Conservation (phyloP, 2,797 vertebrate species). For the Ibycter americanus region DNA sequence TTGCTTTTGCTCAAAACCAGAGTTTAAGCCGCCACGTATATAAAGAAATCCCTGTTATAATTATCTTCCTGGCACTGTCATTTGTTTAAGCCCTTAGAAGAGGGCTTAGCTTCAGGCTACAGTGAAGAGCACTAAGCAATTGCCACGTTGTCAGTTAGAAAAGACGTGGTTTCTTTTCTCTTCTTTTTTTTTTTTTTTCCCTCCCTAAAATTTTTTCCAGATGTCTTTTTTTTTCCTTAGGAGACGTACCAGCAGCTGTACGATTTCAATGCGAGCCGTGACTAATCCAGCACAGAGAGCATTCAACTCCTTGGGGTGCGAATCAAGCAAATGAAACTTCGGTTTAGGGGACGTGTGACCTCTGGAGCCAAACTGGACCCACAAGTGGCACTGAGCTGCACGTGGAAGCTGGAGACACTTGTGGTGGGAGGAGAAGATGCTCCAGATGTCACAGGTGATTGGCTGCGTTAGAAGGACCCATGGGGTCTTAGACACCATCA, state of each 20-base stretch:
- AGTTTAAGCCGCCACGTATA: slow-evolving; percentile 67
- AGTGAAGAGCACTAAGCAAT: slow-evolving; percentile 51
- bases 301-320: background rate
- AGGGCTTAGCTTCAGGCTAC: slow-evolving; percentile 63
- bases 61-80: slow-evolving; percentile 65
- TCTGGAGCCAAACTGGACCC: background rate
- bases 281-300: slow-evolving; percentile 75
- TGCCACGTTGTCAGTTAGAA: slow-evolving; percentile 80
- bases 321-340: background rate
- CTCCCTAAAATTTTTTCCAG: slow-evolving; percentile 79
- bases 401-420: fast-evolving
- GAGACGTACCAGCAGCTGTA: slow-evolving; percentile 67
- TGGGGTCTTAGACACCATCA: background rate
- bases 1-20: background rate
- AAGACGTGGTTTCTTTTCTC: slow-evolving; percentile 55
- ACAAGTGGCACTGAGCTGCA: background rate
- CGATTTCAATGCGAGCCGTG: slow-evolving; percentile 71
- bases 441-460: background rate
- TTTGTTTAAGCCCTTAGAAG: slow-evolving; percentile 51
- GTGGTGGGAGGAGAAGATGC: background rate
- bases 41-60: slow-evolving; percentile 65
- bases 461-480: background rate
- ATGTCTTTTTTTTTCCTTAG: slow-evolving; percentile 74
- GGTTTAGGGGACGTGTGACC: background rate
- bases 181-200: slow-evolving; percentile 20